A percentile compares a stretch with the other conserved stretches of the same genome.
Conservation (phyloP, 2,797 vertebrate species). For the Pseudochirops cupreus region DNA sequence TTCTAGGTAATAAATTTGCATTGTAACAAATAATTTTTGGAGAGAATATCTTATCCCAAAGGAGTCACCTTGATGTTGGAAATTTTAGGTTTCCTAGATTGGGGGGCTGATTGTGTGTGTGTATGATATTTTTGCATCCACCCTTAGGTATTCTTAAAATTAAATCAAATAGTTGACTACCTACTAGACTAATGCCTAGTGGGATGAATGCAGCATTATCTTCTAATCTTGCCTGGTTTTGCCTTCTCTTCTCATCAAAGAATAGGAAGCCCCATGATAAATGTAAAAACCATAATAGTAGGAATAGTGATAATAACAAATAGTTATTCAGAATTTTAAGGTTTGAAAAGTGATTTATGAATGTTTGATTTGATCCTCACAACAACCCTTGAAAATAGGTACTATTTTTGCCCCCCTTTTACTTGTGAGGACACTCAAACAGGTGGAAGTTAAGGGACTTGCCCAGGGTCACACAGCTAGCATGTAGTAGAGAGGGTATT, state of each 20-base stretch:
- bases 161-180: background rate
- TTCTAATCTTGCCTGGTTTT: background rate
- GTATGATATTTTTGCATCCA: background rate
- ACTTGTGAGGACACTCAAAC: background rate
- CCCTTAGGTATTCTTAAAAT: background rate
- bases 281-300: background rate
- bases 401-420: background rate
- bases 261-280: background rate
- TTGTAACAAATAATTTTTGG: background rate
- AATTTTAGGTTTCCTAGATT: background rate
- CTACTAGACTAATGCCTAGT: background rate
- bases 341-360: background rate
- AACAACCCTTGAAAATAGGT: background rate
- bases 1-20: background rate
- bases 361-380: background rate
- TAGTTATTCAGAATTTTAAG: background rate
- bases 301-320: background rate
- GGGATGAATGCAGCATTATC: background rate
- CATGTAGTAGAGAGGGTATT: background rate
- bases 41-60: background rate
- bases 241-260: background rate
- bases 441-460: background rate
- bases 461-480: background rate
- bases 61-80: background rate
- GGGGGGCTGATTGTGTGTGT: background rate